These are phyloP conservation scores for Scytalopus superciliaris DNA, from an alignment of 2,113 vertebrate genomes.

Conservation along the genomic window DNA sequence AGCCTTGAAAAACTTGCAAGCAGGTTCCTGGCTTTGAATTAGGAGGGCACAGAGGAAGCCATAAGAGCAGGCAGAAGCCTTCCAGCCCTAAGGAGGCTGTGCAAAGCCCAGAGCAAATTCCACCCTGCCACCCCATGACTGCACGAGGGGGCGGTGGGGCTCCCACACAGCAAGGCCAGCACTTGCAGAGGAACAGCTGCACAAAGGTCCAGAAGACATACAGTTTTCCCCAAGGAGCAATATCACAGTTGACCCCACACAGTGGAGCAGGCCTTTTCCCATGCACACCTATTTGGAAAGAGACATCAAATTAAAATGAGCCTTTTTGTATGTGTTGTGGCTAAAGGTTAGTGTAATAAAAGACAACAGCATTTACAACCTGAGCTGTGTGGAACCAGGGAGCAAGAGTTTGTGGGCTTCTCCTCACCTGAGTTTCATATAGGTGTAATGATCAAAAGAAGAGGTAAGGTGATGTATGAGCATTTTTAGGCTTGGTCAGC, in stretches of 20 bases:
- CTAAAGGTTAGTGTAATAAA: background rate
- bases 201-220: background rate
- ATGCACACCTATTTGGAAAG: background rate
- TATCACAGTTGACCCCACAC: fast-evolving
- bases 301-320: background rate
- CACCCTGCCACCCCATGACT: fast-evolving
- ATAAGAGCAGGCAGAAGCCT: background rate
- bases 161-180: background rate
- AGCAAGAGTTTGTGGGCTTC: background rate
- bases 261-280: background rate
- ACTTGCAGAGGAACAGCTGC: background rate
- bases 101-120: background rate
- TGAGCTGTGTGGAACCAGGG: background rate
- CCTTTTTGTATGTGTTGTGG: background rate
- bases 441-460: background rate
- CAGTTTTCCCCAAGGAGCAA: background rate
- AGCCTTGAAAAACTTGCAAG: background rate
- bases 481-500: background rate
- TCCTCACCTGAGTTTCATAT: background rate
- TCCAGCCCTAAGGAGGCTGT: background rate
- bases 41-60: background rate
- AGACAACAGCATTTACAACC: background rate
- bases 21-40: background rate
- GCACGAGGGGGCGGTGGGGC: fast-evolving
- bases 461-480: background rate